Evolutionary conservation across 2,888 invertebrate genomes (phyloP).

Genomic region (Rosalia funebris): DNA sequence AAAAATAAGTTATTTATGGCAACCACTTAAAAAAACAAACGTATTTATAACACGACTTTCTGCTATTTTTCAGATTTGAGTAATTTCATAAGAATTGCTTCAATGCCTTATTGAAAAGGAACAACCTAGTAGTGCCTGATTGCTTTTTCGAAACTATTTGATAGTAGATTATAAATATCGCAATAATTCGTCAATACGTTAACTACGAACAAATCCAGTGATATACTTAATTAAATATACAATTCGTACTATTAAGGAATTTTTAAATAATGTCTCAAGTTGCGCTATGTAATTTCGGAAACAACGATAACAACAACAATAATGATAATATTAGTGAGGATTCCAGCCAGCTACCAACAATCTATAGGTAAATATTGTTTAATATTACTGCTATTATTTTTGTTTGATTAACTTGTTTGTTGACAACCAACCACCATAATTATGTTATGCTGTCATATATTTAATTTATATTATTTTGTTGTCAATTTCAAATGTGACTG

Average conservation of each 20-base stretch:
- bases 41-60: no score
- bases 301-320: slow-evolving; percentile 74
- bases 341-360: slow-evolving; percentile 86
- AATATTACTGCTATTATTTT: not conserved
- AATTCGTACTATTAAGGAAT: slow-evolving; percentile 14
- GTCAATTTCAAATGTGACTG: no score
- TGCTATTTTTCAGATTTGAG: slow-evolving; percentile 35
- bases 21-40: no score
- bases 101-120: slow-evolving; percentile 44
- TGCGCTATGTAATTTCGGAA: slow-evolving; percentile 73
- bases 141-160: slow-evolving; percentile 22
- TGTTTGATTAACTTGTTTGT: not conserved
- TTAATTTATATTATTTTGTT: no score
- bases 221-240: slow-evolving; percentile 28
- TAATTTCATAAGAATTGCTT: slow-evolving; percentile 38
- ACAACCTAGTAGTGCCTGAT: slow-evolving; percentile 54
- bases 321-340: slow-evolving; percentile 87
- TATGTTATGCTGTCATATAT: no score
- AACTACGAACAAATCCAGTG: slow-evolving; percentile 28
- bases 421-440: no score
- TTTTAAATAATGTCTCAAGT: slow-evolving; percentile 74
- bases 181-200: slow-evolving; percentile 39
- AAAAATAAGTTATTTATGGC: no score
- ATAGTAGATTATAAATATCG: slow-evolving; percentile 18
- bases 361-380: slow-evolving; percentile 78